phyloP scores from a whole-genome alignment of 2,888 invertebrate genomes.

The Mythimna vitellina region DNA sequence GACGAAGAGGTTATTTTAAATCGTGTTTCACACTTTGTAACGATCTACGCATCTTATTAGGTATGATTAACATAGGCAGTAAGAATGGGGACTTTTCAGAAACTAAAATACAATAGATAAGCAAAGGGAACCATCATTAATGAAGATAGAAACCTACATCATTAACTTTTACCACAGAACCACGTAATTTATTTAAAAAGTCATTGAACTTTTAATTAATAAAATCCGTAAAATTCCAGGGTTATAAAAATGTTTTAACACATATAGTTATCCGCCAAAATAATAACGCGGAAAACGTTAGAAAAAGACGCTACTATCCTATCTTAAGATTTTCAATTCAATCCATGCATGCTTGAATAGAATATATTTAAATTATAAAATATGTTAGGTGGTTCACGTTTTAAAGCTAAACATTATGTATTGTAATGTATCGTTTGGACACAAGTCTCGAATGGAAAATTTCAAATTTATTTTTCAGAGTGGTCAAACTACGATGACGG shows the following conservation, averaged over 20 bases:
- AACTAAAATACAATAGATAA: background rate
- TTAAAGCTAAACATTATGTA: too few species aligned
- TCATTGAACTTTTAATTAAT: background rate
- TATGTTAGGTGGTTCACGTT: background rate
- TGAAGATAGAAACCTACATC: background rate
- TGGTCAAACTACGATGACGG: too few species aligned
- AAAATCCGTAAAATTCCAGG: background rate
- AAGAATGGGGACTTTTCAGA: background rate
- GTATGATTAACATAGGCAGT: background rate
- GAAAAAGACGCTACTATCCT: background rate
- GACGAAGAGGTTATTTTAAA: slow-evolving; percentile 36
- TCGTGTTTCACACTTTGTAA: slow-evolving; percentile 11
- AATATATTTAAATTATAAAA: background rate
- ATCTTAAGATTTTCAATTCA: background rate
- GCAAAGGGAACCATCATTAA: background rate
- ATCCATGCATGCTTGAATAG: background rate
- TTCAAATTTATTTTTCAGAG: too few species aligned
- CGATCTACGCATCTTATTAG: background rate
- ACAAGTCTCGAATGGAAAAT: too few species aligned
- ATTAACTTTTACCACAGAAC: background rate
- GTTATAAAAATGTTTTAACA: background rate
- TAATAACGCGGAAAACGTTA: background rate
- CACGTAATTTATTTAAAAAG: background rate
- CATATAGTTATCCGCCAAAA: too few species aligned
- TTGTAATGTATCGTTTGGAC: too few species aligned